Percentiles rank a stretch among this genome's conserved stretches.
Conservation (phyloP, 2,113 vertebrate genomes). For the rat (Rattus norvegicus) region DNA sequence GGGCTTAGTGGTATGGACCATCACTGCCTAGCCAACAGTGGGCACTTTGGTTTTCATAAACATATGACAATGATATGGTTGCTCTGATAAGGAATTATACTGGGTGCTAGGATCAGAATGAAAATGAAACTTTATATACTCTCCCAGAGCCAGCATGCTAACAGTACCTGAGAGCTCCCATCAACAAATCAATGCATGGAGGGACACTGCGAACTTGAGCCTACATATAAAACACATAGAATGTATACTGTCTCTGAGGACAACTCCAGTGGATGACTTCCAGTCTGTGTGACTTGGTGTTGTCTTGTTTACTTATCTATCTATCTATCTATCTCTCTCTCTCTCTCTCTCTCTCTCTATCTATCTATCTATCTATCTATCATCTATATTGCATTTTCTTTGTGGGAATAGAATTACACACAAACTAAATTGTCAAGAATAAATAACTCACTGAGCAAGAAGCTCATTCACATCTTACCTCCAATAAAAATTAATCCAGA, state of each 20-base stretch:
- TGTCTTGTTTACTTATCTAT: background rate
- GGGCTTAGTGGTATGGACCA: background rate
- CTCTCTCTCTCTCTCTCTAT: too few species aligned
- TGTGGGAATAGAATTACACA: background rate
- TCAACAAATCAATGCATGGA: background rate
- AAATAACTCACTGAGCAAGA: background rate
- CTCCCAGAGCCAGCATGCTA: background rate
- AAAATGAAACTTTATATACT: background rate
- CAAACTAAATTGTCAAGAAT: background rate
- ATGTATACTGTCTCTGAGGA: background rate
- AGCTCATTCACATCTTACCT: background rate
- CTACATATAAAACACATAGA: background rate
- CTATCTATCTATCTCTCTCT: too few species aligned
- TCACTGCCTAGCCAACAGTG: background rate
- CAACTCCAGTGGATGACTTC: background rate
- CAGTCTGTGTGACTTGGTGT: background rate
- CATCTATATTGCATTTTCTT: background rate
- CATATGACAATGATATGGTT: background rate
- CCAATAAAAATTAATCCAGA: background rate
- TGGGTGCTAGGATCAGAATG: background rate
- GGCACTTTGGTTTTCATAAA: slow-evolving; percentile 54
- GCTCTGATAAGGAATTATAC: background rate
- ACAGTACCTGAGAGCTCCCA: background rate
- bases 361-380: too few species aligned
- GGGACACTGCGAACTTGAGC: background rate